phyloP scores from a whole-genome alignment of 2,113 vertebrate genomes.

The Chitala chitala region DNA sequence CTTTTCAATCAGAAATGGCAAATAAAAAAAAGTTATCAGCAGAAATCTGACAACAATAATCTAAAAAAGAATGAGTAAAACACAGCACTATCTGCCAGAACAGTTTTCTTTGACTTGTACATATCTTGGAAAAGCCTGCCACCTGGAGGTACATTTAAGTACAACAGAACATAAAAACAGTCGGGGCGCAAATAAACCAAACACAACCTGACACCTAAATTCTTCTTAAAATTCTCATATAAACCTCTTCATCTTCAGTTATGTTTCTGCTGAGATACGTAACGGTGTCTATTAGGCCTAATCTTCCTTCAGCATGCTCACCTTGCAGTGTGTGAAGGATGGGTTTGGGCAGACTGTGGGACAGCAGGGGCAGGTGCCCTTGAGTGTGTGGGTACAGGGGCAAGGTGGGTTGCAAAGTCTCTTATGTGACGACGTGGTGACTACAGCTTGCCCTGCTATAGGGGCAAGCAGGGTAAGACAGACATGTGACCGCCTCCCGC shows the following conservation, averaged over 20 bases:
- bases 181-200: not conserved
- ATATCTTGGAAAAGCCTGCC: not conserved
- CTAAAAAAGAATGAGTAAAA: not conserved
- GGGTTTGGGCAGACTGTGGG: constrained; percentile 67
- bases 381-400: constrained; percentile 79
- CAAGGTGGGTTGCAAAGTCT: constrained; percentile 70
- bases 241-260: no score
- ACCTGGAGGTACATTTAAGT: no score
- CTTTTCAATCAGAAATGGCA: not conserved
- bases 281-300: no score
- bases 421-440: constrained; percentile 73
- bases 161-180: no score
- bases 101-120: not conserved
- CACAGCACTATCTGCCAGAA: no score
- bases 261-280: no score
- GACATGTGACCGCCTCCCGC: no score
- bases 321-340: constrained; percentile 73
- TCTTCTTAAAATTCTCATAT: not conserved
- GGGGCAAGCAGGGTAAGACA: constrained; percentile 54
- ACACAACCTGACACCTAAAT: not conserved
- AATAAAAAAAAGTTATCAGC: no score
- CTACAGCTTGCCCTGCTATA: constrained; percentile 60
- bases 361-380: constrained; percentile 74
- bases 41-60: not conserved
- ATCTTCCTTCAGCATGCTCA: constrained; percentile 33